Conservation (phyloP, 2,797 vertebrate species). For the Eurystomus glaucurus region DNA sequence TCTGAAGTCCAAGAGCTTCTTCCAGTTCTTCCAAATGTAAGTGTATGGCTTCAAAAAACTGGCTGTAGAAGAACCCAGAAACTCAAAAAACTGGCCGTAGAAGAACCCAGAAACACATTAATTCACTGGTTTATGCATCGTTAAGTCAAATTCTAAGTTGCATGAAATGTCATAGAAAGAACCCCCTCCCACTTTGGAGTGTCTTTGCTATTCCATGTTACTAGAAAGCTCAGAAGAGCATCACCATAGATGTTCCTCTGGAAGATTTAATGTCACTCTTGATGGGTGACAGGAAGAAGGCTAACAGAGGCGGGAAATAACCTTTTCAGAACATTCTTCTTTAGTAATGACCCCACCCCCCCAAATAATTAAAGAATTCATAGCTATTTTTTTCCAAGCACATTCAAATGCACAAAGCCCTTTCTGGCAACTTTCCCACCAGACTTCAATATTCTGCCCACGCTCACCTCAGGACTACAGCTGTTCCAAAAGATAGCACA, state of each 20-base stretch:
- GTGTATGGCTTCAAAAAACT: background rate
- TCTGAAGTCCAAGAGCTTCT: background rate
- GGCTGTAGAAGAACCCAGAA: background rate
- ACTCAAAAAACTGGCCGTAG: background rate
- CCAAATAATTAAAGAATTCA: background rate
- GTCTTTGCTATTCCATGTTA: background rate
- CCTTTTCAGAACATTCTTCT: background rate
- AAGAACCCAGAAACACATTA: background rate
- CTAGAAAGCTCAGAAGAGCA: background rate
- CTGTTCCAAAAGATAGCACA: background rate
- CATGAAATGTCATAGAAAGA: background rate
- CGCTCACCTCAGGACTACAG: background rate
- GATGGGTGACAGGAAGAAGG: background rate
- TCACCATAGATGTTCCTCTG: background rate
- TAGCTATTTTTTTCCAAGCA: background rate
- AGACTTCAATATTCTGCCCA: background rate
- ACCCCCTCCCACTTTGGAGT: background rate
- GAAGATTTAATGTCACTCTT: background rate
- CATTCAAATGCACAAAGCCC: background rate
- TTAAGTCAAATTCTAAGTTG: background rate
- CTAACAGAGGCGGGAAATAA: background rate
- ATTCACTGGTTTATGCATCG: background rate
- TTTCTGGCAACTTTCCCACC: slow-evolving; percentile 6
- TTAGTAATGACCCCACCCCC: background rate
- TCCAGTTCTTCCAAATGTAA: background rate